Evolutionary conservation across 2,888 invertebrate species (phyloP), one percentile per base, ranked within the genome.

Genomic region (Mycogona germanica): DNA sequence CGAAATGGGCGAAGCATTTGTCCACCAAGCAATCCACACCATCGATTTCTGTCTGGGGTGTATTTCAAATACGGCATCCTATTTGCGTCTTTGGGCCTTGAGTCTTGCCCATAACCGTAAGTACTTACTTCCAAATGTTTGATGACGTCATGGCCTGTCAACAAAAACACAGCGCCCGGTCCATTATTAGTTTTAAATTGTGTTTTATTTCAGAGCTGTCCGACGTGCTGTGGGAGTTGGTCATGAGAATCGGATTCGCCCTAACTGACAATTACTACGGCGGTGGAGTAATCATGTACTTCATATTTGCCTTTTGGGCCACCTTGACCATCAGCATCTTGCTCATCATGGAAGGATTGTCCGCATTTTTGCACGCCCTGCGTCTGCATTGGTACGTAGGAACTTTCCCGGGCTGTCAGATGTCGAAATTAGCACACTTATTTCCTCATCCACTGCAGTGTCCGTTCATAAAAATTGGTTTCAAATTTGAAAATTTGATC

Each of bases 331-430:
- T 98, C 38, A 84, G 88, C 64, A 95, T 99, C 71, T 79, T 98
- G 35, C 88, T 99, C 57, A 77, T 97, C 49, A 99, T 99, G 98
- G 98, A 99, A 76, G 98, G 98, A 2, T 78, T 98, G 21, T 97
- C 96, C 26, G 98, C 98, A 53, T 98, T 99, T 76, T 78, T 98
- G 63, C 98, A 98, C 72, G 96, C 97, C 17, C 79, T 98, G 62
- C 87, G 98, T 74, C 76, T 96, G 64, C 96, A 97, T 74, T 97
- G 96, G 96, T 89, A 70, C 68, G 72, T 66, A 28, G 12, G n/a
- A n/a, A n/a, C 3, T 14, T 50, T 14, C 3, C 14, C n/a, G n/a
- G n/a, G n/a, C n/a, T n/a, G n/a, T n/a, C n/a, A n/a, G n/a, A n/a
- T n/a, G n/a, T n/a, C 21, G 30, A 35, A 29, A 48, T 12, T 23